These are phyloP conservation scores for Megalonaias nervosa DNA, from an alignment of 1,140 invertebrate species.

Conservation along the genomic window DNA sequence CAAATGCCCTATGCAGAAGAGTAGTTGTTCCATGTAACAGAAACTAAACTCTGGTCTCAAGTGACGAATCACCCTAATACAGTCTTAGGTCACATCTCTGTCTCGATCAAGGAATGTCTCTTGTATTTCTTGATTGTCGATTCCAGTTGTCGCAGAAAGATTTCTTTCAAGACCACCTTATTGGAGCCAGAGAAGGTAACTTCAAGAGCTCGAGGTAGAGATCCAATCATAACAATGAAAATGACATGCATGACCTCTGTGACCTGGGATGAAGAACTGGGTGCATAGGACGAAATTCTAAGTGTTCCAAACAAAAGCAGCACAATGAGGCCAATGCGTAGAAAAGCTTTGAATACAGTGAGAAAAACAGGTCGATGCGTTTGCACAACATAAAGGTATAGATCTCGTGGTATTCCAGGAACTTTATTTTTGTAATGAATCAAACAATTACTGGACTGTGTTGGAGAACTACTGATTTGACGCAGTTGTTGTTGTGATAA, in stretches of 20 bases:
- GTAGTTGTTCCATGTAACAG: too few species aligned
- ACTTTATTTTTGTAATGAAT: constrained; percentile 3
- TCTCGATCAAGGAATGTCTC: too few species aligned
- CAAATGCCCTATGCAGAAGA: too few species aligned
- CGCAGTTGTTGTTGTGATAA: constrained; percentile 3
- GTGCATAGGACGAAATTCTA: not conserved
- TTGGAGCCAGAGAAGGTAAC: constrained; percentile 1
- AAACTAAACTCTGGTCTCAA: too few species aligned
- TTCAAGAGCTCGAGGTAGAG: constrained; percentile 19
- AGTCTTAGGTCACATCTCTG: too few species aligned
- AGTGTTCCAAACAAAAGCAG: constrained; percentile 12
- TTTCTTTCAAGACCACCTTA: constrained; percentile 3
- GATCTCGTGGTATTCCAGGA: constrained; percentile 7
- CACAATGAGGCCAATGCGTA: constrained; percentile 14
- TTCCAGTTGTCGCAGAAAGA: constrained; percentile 1
- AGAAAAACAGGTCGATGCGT: constrained; percentile 6
- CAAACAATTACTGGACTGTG: not conserved
- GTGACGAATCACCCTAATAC: too few species aligned
- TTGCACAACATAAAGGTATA: constrained; percentile 14
- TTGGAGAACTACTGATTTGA: not conserved
- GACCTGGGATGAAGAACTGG: not conserved
- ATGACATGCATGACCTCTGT: constrained; percentile 29
- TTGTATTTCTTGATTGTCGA: constrained; percentile 3
- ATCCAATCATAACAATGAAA: constrained; percentile 22
- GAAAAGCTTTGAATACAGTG: constrained; percentile 5